Percentiles rank a stretch among this genome's conserved stretches.
phyloP scores from a whole-genome alignment of 1,140 invertebrate genomes.

The Portunus trituberculatus region DNA sequence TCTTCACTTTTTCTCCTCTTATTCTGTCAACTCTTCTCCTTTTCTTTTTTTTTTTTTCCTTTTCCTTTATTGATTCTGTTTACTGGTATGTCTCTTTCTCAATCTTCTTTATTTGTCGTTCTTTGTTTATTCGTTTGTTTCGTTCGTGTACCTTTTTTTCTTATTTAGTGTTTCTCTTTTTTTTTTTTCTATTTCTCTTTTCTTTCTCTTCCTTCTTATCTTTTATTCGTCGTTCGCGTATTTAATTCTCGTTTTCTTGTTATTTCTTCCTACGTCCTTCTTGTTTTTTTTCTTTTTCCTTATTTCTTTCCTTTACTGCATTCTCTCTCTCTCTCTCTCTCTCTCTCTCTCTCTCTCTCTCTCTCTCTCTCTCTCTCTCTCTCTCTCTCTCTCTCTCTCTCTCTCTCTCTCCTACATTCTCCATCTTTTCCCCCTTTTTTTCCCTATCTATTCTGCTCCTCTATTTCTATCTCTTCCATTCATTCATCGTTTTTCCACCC shows the following conservation, averaged over 20 bases:
- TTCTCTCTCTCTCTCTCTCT: not conserved
- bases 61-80: too few relatives aligned
- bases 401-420: not conserved
- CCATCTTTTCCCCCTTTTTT: not conserved
- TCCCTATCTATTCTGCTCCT: not conserved
- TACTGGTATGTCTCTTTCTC: too few relatives aligned
- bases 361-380: not conserved
- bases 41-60: not conserved
- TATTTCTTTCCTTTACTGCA: not conserved
- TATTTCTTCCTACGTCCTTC: not conserved
- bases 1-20: not conserved
- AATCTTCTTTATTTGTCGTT: too few relatives aligned
- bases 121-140: too few relatives aligned
- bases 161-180: not conserved
- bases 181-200: too few relatives aligned
- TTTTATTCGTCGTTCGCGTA: too few relatives aligned
- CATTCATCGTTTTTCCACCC: not conserved
- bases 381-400: not conserved
- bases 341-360: not conserved
- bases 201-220: too few relatives aligned
- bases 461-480: not conserved
- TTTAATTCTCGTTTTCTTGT: too few relatives aligned
- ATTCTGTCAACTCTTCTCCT: not conserved
- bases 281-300: not conserved
- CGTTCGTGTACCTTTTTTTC: not conserved